Conservation (phyloP, 2,797 vertebrate species). For the Odontamblyopus rebecca region DNA sequence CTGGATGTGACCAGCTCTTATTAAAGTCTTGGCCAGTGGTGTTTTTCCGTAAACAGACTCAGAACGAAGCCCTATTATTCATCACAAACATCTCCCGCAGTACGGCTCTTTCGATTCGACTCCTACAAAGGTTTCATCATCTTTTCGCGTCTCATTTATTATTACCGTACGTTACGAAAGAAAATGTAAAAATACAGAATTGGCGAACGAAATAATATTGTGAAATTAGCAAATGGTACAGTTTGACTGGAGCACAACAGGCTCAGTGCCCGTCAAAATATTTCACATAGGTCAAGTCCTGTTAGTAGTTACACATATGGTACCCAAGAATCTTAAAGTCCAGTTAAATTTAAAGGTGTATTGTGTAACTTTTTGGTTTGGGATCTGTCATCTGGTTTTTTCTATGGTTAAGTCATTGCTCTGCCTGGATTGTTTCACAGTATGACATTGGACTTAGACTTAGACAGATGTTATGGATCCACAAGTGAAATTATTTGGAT, state of each 20-base stretch:
- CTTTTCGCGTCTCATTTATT: background rate
- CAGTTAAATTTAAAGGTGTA: too few species aligned
- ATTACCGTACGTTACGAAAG: background rate
- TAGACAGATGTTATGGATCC: too few species aligned
- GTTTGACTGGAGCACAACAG: background rate
- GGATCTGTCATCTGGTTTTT: too few species aligned
- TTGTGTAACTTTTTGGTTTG: too few species aligned
- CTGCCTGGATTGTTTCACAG: too few species aligned
- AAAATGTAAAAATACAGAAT: background rate
- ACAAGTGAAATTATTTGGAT: too few species aligned
- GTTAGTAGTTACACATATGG: too few species aligned
- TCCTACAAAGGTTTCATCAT: background rate
- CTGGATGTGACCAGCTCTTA: background rate
- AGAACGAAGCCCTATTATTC: background rate
- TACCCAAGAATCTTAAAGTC: too few species aligned
- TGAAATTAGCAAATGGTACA: background rate
- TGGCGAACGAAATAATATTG: background rate
- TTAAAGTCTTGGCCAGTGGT: background rate
- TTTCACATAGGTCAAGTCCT: too few species aligned
- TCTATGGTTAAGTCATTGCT: too few species aligned
- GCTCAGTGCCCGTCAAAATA: background rate
- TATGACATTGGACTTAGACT: too few species aligned
- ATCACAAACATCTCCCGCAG: slow-evolving; percentile 6
- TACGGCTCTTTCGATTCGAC: background rate
- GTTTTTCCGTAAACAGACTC: background rate